Conservation (phyloP, 1,140 invertebrate genomes). For the Drosophila kohkoa region DNA sequence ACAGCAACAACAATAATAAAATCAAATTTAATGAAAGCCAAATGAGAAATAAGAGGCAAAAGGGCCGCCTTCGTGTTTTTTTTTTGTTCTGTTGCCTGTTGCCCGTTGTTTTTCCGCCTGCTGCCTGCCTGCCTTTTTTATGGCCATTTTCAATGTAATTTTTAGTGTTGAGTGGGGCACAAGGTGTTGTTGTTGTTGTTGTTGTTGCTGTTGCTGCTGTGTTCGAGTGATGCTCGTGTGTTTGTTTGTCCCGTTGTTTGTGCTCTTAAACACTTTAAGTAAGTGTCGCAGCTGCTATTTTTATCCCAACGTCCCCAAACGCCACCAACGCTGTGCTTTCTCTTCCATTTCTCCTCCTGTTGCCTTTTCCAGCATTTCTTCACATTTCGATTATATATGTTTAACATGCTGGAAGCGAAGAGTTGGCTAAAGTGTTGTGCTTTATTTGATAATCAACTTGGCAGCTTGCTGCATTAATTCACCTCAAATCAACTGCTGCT, state of each 20-base stretch:
- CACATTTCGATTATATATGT: slow-evolving; percentile 7
- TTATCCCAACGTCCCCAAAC: slow-evolving; percentile 32
- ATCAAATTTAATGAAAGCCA: slow-evolving; percentile 76
- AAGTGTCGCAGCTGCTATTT: slow-evolving; percentile 73
- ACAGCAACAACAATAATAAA: slow-evolving; percentile 59
- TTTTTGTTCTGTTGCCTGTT: slow-evolving; percentile 1
- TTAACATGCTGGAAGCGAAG: neutral
- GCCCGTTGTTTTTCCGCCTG: slow-evolving; percentile 30
- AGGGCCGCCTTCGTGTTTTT: slow-evolving; percentile 24
- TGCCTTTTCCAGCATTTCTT: slow-evolving; percentile 25
- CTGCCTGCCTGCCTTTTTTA: slow-evolving; percentile 53
- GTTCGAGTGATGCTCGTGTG: slow-evolving; percentile 21
- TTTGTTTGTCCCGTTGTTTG: slow-evolving; percentile 28
- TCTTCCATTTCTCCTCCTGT: slow-evolving; percentile 12
- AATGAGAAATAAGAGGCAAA: slow-evolving; percentile 51
- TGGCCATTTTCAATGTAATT: slow-evolving; percentile 76
- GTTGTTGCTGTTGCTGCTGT: slow-evolving; percentile 38
- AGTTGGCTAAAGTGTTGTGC: neutral
- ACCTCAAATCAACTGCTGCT: no score
- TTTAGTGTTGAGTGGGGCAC: slow-evolving; percentile 71
- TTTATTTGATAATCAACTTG: neutral
- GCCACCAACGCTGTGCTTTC: neutral
- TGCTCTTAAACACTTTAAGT: slow-evolving; percentile 75
- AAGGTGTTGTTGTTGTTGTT: slow-evolving; percentile 69
- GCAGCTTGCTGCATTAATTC: no score